These are phyloP conservation scores for Dolomedes plantarius DNA, from an alignment of 2,888 invertebrate species.

Conservation along the genomic window DNA sequence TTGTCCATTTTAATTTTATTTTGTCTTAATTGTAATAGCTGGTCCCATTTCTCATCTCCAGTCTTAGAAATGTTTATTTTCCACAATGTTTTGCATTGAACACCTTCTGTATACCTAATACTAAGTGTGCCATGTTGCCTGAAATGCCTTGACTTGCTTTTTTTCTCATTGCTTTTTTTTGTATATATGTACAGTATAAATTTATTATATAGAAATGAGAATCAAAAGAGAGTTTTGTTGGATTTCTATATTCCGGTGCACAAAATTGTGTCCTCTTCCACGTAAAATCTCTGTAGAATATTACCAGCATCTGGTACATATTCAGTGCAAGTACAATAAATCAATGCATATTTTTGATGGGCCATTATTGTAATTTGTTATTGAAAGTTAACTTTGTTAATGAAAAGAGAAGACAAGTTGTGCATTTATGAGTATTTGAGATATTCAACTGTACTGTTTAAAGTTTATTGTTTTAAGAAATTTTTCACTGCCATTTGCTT, in stretches of 20 bases:
- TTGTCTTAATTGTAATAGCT: neutral
- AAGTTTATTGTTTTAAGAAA: too few relatives aligned
- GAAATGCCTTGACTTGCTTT: constrained; percentile 40
- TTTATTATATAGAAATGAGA: constrained; percentile 34
- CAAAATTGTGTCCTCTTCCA: constrained; percentile 12
- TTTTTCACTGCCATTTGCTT: too few relatives aligned
- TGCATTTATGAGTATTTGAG: neutral
- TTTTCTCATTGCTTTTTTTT: constrained; percentile 7
- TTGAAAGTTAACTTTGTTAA: neutral
- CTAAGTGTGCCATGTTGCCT: constrained; percentile 44
- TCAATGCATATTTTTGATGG: constrained; percentile 4
- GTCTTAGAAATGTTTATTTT: neutral
- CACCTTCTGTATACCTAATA: constrained; percentile 18
- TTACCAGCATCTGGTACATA: constrained; percentile 1
- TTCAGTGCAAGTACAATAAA: constrained; percentile 1
- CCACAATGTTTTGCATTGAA: constrained; percentile 44
- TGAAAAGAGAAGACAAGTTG: neutral
- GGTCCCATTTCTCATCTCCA: neutral
- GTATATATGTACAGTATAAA: constrained; percentile 40
- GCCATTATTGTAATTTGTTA: constrained; percentile 13
- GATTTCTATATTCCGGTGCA: constrained; percentile 8
- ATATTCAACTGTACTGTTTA: too few relatives aligned
- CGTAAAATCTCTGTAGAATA: neutral
- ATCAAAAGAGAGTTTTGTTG: constrained; percentile 4
- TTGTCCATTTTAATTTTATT: neutral